Evolutionary conservation across 2,113 vertebrate species (phyloP).

Genomic region (Benthochromis sp.): DNA sequence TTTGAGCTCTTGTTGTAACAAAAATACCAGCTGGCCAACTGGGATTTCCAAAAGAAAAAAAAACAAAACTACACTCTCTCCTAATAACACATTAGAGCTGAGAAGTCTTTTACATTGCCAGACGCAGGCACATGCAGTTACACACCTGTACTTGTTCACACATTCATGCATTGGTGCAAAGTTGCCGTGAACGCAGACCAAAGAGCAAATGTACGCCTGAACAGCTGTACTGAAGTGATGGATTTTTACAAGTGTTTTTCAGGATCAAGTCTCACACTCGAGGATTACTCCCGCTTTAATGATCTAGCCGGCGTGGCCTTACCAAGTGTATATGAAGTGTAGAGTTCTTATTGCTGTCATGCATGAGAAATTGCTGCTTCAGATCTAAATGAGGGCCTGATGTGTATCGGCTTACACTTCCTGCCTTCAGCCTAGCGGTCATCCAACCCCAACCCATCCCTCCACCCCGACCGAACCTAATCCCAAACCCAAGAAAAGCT

Average conservation of each 20-base stretch:
- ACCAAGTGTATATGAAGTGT: constrained; percentile 33
- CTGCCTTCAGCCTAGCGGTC: constrained; percentile 41
- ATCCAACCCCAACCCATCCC: constrained; percentile 1
- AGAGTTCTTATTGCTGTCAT: constrained; percentile 44
- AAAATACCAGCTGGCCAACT: constrained; percentile 42
- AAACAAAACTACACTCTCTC: background rate
- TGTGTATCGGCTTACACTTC: constrained; percentile 59
- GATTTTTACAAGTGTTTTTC: constrained; percentile 26
- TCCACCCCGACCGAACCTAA: constrained; percentile 16
- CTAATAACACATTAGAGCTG: constrained; percentile 15
- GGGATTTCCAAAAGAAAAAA: constrained; percentile 20
- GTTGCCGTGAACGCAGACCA: background rate
- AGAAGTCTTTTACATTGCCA: constrained; percentile 18
- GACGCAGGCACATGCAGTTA: background rate
- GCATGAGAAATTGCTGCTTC: constrained; percentile 50
- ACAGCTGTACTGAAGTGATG: constrained; percentile 32
- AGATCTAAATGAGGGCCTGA: constrained; percentile 59
- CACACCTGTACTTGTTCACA: background rate
- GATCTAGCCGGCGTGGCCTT: constrained; percentile 16
- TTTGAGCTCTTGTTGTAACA: constrained; percentile 56
- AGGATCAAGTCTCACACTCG: constrained; percentile 7
- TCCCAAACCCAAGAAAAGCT: constrained; percentile 4
- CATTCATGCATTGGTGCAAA: background rate
- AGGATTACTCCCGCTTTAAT: constrained; percentile 52
- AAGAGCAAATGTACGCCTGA: background rate